Evolutionary conservation across 2,888 invertebrate genomes (phyloP).

Genomic region (Drosophila algonquin): DNA sequence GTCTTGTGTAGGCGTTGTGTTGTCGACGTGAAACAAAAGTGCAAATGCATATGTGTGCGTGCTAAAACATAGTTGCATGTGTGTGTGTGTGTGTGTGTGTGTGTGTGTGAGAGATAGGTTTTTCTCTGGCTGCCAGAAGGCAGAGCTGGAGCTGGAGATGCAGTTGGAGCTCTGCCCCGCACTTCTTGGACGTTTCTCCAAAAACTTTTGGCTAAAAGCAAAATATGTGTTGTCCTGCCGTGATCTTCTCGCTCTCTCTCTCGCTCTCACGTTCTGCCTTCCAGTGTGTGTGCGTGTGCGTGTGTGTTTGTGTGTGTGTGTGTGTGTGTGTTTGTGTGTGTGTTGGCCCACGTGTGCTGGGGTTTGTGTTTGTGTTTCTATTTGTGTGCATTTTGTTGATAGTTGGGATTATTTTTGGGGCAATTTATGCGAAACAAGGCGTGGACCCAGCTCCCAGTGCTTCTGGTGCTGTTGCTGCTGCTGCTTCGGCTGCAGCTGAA

Average conservation of each 20-base stretch:
- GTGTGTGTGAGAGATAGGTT: constrained; percentile 1
- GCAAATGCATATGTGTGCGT: constrained; percentile 49
- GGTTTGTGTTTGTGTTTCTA: constrained; percentile 44
- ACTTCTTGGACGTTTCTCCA: constrained; percentile 25
- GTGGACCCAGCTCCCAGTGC: constrained; percentile 30
- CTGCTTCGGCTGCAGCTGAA: too few relatives aligned
- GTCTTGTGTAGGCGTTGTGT: constrained; percentile 48
- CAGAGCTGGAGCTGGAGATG: neutral
- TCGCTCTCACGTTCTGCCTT: constrained; percentile 2
- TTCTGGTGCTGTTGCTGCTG: neutral
- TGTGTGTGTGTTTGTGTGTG: constrained; percentile 14
- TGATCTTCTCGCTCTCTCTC: constrained; percentile 20
- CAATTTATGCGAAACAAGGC: constrained; percentile 74
- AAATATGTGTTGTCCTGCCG: constrained; percentile 56
- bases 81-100: constrained; percentile 49
- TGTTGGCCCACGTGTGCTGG: constrained; percentile 14
- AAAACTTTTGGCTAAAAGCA: constrained; percentile 42
- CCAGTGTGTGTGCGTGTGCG: neutral
- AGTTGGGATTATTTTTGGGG: constrained; percentile 77
- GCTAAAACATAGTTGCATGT: neutral
- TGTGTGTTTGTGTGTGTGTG: constrained; percentile 9
- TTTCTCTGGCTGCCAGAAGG: neutral
- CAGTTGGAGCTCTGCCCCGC: neutral
- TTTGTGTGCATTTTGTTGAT: constrained; percentile 77
- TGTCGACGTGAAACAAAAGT: constrained; percentile 52